Conservation (phyloP, 2,113 vertebrate species). For the Rostratula benghalensis region DNA sequence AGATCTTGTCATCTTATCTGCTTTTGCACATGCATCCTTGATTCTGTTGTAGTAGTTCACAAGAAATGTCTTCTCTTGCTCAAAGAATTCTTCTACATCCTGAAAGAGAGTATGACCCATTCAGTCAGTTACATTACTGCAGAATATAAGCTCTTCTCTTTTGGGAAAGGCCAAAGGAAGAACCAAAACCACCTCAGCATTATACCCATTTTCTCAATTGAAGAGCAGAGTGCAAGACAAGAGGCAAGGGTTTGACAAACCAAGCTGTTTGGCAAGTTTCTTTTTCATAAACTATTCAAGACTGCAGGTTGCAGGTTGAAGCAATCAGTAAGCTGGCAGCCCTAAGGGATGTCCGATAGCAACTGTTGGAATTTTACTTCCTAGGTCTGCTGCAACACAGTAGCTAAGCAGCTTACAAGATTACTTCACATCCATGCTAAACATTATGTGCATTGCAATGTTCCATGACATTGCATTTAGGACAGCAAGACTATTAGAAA, state of each 20-base stretch:
- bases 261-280: neutral
- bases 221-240: neutral
- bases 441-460: neutral
- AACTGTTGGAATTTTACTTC: neutral
- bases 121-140: neutral
- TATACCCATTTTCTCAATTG: neutral
- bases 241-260: neutral
- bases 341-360: neutral
- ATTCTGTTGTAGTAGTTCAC: constrained; percentile 93
- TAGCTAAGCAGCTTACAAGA: neutral
- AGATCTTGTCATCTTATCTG: constrained; percentile 94
- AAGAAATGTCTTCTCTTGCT: constrained; percentile 96
- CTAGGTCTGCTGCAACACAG: neutral
- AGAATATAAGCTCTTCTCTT: neutral
- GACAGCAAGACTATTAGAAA: neutral
- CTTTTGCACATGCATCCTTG: constrained; percentile 93
- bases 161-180: neutral
- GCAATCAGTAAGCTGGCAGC: neutral
- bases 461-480: neutral
- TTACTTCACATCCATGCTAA: neutral
- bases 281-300: neutral
- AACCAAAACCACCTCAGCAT: neutral
- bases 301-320: neutral
- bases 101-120: constrained; percentile 53
- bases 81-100: constrained; percentile 98